Evolutionary conservation across 2,113 vertebrate species (phyloP), one percentile per base, ranked within the genome.

Genomic region (Zeus faber): DNA sequence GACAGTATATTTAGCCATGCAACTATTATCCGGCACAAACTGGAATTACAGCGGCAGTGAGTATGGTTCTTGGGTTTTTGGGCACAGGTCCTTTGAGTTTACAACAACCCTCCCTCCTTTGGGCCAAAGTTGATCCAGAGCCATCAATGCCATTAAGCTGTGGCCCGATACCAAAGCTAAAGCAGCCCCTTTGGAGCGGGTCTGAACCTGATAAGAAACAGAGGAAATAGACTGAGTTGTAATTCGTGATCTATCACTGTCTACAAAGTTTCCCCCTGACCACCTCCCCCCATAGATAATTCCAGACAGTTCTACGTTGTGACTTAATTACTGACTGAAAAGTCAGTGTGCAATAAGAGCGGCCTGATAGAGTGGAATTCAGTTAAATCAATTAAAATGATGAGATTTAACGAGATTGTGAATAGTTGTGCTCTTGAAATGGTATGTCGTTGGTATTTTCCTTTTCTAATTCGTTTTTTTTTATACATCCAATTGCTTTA

Each of bases 101-200:
- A n/a, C n/a, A n/a, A n/a, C n/a, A n/a, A n/a, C n/a, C n/a, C n/a
- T n/a, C n/a, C n/a, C n/a, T n/a, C n/a, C n/a, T 56, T 48, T 58
- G 64, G n/a, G 62, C 74, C 66, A 67, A 65, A 77, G 62, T 85
- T 89, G 82, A 85, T 76, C 74, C 76, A 45, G 74, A 81, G 83
- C 85, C 89, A 88, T 85, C 79, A 77, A 72, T 84, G 85, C 79
- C 81, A 88, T 86, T 87, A 84, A 80, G 79, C 57, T 66, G 68
- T 74, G 68, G 67, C 65, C 64, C 65, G 77, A 80, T 77, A 70
- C 67, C 43, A 26, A 62, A 71, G 72, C 79, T 73, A 81, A 79
- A 77, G 62, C 65, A 79, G n/a, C 70, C 74, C 65, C 69, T 67
- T 74, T 78, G 79, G 74, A 83, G 72, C 75, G 75, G 64, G 65